A percentile compares a stretch with the other conserved stretches of the same genome.
These are phyloP conservation scores for Sylvicapra grimmia DNA, from an alignment of 2,113 vertebrate species.

Conservation along the genomic window DNA sequence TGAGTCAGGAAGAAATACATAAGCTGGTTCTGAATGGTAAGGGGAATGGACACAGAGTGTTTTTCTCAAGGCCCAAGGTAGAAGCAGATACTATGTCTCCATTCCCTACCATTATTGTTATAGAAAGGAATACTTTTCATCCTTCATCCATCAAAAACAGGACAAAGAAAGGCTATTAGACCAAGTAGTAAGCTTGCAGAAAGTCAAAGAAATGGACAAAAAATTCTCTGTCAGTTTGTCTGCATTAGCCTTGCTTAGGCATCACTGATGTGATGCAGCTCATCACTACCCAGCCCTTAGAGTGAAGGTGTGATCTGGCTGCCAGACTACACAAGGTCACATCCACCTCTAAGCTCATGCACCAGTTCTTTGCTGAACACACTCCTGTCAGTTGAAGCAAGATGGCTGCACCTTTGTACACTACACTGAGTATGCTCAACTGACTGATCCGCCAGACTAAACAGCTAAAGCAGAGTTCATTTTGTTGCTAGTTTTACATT, in stretches of 20 bases:
- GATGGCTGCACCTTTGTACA: neutral
- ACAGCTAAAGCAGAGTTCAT: neutral
- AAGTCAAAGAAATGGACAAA: neutral
- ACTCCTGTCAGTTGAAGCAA: neutral
- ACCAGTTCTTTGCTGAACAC: neutral
- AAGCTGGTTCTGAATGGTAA: neutral
- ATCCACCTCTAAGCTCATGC: neutral
- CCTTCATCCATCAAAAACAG: neutral
- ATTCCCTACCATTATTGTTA: neutral
- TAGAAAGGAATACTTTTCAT: neutral
- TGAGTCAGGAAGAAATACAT: neutral
- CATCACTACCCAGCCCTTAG: neutral
- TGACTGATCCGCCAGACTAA: neutral
- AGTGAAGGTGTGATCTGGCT: neutral
- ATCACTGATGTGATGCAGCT: neutral
- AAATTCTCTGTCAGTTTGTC: neutral
- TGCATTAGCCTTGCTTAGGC: neutral
- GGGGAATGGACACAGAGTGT: fast-evolving
- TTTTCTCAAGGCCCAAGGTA: neutral
- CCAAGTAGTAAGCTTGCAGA: neutral
- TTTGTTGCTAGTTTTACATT: conserved; percentile 3
- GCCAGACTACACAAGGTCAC: neutral
- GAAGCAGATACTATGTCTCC: neutral
- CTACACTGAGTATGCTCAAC: neutral
- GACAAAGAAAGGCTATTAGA: neutral